Evolutionary conservation across 2,888 invertebrate species (phyloP), one percentile per base, ranked within the genome.

Genomic region (Eupithecia subfuscata): DNA sequence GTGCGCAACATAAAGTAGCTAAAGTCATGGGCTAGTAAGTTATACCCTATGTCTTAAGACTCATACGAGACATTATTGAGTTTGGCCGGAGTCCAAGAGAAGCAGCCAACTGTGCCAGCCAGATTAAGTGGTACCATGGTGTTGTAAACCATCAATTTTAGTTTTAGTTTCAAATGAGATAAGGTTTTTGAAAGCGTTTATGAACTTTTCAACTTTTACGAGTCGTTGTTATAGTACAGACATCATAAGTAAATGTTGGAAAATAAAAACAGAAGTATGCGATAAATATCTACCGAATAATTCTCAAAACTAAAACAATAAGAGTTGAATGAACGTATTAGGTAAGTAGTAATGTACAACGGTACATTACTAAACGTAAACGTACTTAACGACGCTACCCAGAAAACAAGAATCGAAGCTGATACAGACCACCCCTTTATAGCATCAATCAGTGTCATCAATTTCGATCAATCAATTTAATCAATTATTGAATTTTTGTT

Each of bases 51-150:
- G 88, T 90, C 91, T 91, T 88, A 86, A 88, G 87, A 80, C 82
- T 84, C 85, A 85, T 85, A 86, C 85, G 85, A 86, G 84, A 88
- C 87, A 90, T 91, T 90, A 92, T 91, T 89, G 89, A 89, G 89
- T 88, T 91, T 92, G 92, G 92, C 91, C 78, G 73, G 80, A 75
- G 75, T 88, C 92, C 92, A 92, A 89, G 82, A 84, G 79, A 82
- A 83, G 83, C 89, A 88, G 91, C 91, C 91, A 90, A 92, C 89
- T 91, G 87, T 85, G 87, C 84, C 84, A 84, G 84, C 84, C 85
- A 88, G 88, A 92, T 92, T 91, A 92, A 91, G 88, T 85, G 83
- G 86, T 78, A 70, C 82, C 84, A 84, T 84, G 79, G 77, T 82
- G 84, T 83, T 84, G 81, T 84, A 82, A 79, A 78, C 82, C 81